A percentile compares a stretch with the other conserved stretches of the same genome.
phyloP scores from a whole-genome alignment of 1,140 invertebrate genomes.

The Chrysoperla carnea region DNA sequence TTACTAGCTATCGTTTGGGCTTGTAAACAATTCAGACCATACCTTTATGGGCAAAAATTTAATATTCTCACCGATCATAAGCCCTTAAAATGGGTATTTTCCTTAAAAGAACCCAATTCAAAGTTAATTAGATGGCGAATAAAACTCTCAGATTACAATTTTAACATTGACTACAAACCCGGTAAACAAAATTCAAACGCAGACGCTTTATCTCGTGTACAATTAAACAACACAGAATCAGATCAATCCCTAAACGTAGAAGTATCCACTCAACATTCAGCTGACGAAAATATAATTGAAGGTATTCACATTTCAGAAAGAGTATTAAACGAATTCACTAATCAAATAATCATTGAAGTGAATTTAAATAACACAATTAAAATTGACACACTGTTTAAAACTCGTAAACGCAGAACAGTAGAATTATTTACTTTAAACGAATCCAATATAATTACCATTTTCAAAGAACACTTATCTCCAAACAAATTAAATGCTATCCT shows the following conservation, averaged over 20 bases:
- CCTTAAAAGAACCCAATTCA: conserved; percentile 1
- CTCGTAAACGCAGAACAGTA: too few species aligned
- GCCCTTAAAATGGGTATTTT: conserved; percentile 14
- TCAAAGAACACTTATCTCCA: too few species aligned
- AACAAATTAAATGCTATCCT: too few species aligned
- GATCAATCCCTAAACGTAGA: neutral
- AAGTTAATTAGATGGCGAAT: conserved; percentile 2
- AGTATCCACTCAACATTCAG: too few species aligned
- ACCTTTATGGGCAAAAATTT: conserved; percentile 24
- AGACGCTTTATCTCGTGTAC: conserved; percentile 9
- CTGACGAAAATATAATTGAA: too few species aligned
- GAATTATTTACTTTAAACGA: too few species aligned
- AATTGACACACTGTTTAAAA: too few species aligned
- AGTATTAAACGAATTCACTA: too few species aligned
- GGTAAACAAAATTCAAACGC: conserved; percentile 18
- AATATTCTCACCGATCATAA: conserved; percentile 31
- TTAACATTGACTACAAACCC: conserved; percentile 11
- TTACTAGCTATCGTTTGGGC: conserved; percentile 12
- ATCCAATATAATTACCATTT: too few species aligned
- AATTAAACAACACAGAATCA: conserved; percentile 6
- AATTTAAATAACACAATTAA: neutral
- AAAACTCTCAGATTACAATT: neutral
- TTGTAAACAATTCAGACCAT: conserved; percentile 26
- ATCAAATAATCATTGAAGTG: conserved; percentile 4
- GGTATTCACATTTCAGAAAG: too few species aligned